Base-by-base conservation (phyloP, 2,888 invertebrate species). In the Notocelia uddmanniana region DNA sequence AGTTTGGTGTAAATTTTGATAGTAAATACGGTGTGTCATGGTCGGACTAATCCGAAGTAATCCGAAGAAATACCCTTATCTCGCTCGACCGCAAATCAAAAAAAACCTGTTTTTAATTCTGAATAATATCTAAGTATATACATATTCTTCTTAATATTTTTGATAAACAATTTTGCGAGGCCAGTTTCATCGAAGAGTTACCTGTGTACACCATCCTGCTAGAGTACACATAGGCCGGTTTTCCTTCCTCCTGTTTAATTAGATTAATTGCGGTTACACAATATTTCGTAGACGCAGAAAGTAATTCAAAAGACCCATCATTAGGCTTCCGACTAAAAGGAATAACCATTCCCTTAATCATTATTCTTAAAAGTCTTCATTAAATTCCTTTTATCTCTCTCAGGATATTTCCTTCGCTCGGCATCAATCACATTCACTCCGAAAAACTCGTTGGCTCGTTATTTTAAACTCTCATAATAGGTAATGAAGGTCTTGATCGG, bases 381-480 rank as follows among this genome's bases (percentile, higher is more conserved):
- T 92, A 93, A 92, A 93, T 91, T 93, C 93, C 92, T 93, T 93
- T 93, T 92, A 92, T 93, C 92, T 93, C 90, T 92, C 89, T 85
- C 88, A 87, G 90, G 93, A 92, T 92, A 92, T 93, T 93, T 92
- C 89, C 90, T 92, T 88, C 86, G 87, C 83, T 89, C 83, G 87
- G 92, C 92, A 93, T 93, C 93, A 93, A 93, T 93, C 93, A 93
- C 92, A 93, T 92, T 92, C 91, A 91, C 89, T 92, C 83, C 88
- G 89, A 93, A 93, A 93, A 93, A 92, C 92, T 93, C 91, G 90
- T 92, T 92, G 92, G 92, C 92, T 92, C 72, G 72, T 93, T 91
- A 93, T 93, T 93, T 92, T 93, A 92, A 93, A 93, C 91, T 93
- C 93, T 92, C 92, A 92, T 93, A 93, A 93, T 93, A 93, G 93